Evolutionary conservation across 2,797 vertebrate species (phyloP).

Genomic region (Sebastes reedi): DNA sequence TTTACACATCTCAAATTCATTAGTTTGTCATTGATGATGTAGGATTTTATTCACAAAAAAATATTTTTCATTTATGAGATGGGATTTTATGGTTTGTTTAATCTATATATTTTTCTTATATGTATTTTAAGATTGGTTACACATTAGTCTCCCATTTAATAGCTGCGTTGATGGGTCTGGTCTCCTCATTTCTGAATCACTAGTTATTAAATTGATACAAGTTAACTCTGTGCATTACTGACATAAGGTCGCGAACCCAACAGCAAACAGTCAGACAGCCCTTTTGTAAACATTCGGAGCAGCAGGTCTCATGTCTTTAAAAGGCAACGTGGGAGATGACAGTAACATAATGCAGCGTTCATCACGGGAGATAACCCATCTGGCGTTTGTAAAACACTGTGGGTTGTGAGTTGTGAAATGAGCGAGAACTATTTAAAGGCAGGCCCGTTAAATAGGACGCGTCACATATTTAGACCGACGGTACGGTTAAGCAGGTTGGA

Average conservation of each 20-base stretch:
- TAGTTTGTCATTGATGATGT: not conserved
- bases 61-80: not conserved
- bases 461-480: slow-evolving; percentile 49
- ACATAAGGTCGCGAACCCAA: not conserved
- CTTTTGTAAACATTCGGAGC: slow-evolving; percentile 15
- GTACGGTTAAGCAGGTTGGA: slow-evolving; percentile 8
- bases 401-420: slow-evolving; percentile 38
- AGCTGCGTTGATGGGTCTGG: not conserved
- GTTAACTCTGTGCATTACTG: not conserved
- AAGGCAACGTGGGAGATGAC: slow-evolving; percentile 51
- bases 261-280: slow-evolving; percentile 1
- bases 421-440: slow-evolving; percentile 56
- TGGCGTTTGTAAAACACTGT: slow-evolving; percentile 63
- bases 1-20: not conserved
- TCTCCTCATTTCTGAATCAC: not conserved
- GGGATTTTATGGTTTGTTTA: not conserved
- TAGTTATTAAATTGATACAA: not conserved
- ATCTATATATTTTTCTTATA: not conserved
- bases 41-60: not conserved
- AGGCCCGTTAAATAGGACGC: slow-evolving; percentile 58
- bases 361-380: slow-evolving; percentile 53
- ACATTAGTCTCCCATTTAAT: not conserved
- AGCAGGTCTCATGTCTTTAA: slow-evolving; percentile 48
- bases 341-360: slow-evolving; percentile 30
- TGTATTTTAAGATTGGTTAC: not conserved